phyloP scores from a whole-genome alignment of 2,797 vertebrate species.

The Adelosebastes latens region DNA sequence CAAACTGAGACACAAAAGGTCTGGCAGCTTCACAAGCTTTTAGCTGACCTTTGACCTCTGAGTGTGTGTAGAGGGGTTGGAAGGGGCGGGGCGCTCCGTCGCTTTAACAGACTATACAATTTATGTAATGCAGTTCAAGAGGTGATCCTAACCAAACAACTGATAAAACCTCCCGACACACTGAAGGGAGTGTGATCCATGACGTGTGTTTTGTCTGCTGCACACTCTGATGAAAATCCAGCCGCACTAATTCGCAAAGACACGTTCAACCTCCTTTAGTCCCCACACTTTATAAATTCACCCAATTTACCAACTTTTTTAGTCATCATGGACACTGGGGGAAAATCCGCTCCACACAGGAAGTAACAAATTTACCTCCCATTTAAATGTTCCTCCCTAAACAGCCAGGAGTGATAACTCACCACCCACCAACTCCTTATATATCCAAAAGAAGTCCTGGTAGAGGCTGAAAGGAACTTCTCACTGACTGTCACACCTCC shows the following conservation, averaged over 20 bases:
- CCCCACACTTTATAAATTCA: not conserved
- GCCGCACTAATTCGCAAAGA: not conserved
- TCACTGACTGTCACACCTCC: not conserved
- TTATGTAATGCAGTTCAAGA: constrained; percentile 32
- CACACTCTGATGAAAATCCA: not conserved
- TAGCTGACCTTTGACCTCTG: constrained; percentile 30
- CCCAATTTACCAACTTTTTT: not conserved
- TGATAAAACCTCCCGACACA: constrained; percentile 14
- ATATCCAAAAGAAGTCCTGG: not conserved
- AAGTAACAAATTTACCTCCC: not conserved
- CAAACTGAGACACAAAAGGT: not conserved
- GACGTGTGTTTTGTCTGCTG: not conserved
- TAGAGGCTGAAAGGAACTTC: not conserved
- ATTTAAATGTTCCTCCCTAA: not conserved
- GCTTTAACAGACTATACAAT: constrained; percentile 27
- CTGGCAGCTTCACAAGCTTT: not conserved
- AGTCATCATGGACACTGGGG: not conserved
- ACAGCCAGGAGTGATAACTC: not conserved
- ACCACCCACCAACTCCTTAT: not conserved
- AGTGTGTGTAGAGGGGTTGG: not conserved
- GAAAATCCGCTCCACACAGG: not conserved
- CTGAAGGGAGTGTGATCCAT: not conserved
- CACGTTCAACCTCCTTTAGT: not conserved
- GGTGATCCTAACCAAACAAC: constrained; percentile 30
- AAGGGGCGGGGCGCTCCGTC: not conserved